phyloP scores from a whole-genome alignment of 1,140 invertebrate species.

The Cotesia glomerata region DNA sequence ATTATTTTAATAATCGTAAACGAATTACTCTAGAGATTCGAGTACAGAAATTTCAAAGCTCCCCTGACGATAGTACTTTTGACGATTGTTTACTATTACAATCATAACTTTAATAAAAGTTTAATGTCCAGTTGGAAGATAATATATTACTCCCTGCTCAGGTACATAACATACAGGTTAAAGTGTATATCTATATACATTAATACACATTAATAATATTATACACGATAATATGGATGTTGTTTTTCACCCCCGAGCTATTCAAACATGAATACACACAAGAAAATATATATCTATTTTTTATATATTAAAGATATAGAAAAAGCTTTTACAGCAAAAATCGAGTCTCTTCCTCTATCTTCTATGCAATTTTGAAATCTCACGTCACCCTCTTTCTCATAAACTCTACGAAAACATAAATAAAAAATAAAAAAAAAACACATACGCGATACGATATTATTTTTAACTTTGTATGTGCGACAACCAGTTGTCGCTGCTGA shows the following conservation, averaged over 20 bases:
- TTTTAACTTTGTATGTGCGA: not conserved
- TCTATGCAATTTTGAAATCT: not conserved
- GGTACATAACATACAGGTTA: too few relatives aligned
- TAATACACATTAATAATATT: not conserved
- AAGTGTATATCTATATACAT: not conserved
- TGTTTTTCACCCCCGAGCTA: not conserved
- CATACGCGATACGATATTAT: not conserved
- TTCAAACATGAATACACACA: too few relatives aligned
- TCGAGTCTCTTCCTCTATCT: too few relatives aligned
- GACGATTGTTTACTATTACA: constrained; percentile 10
- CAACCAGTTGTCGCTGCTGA: not conserved
- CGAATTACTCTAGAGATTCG: not conserved
- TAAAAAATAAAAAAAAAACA: not conserved
- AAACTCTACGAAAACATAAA: not conserved
- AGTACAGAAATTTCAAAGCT: constrained; percentile 8
- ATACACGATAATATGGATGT: not conserved
- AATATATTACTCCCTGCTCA: not conserved
- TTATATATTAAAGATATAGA: not conserved
- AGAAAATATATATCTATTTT: too few relatives aligned
- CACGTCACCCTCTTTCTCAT: not conserved
- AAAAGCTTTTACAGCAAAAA: too few relatives aligned
- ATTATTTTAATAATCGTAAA: not conserved
- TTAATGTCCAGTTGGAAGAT: not conserved
- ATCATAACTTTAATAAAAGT: constrained; percentile 9
- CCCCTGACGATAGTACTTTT: not conserved